phyloP scores from a whole-genome alignment of 2,113 vertebrate genomes.

The Ia io region DNA sequence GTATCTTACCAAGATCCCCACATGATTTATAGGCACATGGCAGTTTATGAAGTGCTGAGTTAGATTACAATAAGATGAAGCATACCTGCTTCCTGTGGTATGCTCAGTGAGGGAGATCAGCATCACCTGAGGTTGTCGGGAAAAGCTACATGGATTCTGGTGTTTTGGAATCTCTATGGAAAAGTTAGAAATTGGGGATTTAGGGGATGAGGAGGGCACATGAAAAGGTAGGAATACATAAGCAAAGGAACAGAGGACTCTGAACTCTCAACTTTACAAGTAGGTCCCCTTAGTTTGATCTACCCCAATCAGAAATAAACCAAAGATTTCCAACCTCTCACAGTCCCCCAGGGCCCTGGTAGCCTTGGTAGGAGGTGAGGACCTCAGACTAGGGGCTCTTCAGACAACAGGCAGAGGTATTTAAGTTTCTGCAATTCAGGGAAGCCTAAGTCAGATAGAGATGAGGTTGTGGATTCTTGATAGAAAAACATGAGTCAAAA shows the following conservation, averaged over 20 bases:
- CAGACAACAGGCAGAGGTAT: not conserved
- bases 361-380: not conserved
- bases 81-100: not conserved
- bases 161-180: not conserved
- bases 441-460: not conserved
- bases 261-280: not conserved
- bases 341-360: not conserved
- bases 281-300: not conserved
- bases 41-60: not conserved
- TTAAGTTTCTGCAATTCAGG: not conserved
- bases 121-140: fast-evolving
- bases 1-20: not conserved
- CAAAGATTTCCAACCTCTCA: not conserved
- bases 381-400: not conserved
- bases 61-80: not conserved
- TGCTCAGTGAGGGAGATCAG: not conserved
- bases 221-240: not conserved
- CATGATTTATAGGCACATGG: not conserved
- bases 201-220: not conserved
- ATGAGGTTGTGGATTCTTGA: not conserved
- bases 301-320: not conserved
- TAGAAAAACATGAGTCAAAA: not conserved
- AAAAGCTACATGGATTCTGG: not conserved
- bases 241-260: not conserved
- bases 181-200: not conserved